Conservation (phyloP, 92 coral and sea anemone species). For the Anthopleura xanthogrammica region DNA sequence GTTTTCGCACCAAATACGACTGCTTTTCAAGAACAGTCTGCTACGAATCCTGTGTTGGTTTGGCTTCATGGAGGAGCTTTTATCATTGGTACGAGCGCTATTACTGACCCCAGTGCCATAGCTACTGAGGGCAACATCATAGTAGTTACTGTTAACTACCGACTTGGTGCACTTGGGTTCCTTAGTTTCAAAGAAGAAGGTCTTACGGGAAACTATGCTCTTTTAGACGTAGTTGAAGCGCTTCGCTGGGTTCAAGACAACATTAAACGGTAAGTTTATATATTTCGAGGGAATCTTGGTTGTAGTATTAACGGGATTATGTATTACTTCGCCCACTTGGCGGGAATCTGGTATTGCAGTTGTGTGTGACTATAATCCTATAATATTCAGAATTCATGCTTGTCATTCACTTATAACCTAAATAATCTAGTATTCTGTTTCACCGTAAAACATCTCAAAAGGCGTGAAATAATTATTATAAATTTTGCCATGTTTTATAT, state of each 20-base stretch:
- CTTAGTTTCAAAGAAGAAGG: slow-evolving; percentile 52
- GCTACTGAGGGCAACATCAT: slow-evolving; percentile 61
- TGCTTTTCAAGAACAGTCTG: background rate
- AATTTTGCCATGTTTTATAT: too few relatives aligned
- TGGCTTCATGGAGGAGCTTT: slow-evolving; percentile 68
- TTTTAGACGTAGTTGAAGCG: slow-evolving; percentile 58
- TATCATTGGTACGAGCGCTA: slow-evolving; percentile 27
- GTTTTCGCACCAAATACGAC: slow-evolving; percentile 53
- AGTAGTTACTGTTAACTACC: slow-evolving; percentile 60
- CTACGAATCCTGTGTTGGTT: slow-evolving; percentile 49
- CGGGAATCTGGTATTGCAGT: background rate
- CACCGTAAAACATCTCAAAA: too few relatives aligned
- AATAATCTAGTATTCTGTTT: too few relatives aligned
- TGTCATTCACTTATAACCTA: too few relatives aligned
- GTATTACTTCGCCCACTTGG: background rate
- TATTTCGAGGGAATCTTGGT: background rate
- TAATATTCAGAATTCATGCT: too few relatives aligned
- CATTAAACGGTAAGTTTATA: slow-evolving; percentile 46
- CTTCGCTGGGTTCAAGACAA: slow-evolving; percentile 59
- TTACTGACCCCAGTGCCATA: slow-evolving; percentile 29
- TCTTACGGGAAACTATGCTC: slow-evolving; percentile 56
- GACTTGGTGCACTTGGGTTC: slow-evolving; percentile 68
- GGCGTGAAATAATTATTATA: too few relatives aligned
- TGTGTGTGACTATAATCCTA: too few relatives aligned
- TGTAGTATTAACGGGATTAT: background rate